Percentiles rank a stretch among this genome's conserved stretches.
Evolutionary conservation across 2,888 invertebrate genomes (phyloP).

Genomic region (Watsonalla binaria): DNA sequence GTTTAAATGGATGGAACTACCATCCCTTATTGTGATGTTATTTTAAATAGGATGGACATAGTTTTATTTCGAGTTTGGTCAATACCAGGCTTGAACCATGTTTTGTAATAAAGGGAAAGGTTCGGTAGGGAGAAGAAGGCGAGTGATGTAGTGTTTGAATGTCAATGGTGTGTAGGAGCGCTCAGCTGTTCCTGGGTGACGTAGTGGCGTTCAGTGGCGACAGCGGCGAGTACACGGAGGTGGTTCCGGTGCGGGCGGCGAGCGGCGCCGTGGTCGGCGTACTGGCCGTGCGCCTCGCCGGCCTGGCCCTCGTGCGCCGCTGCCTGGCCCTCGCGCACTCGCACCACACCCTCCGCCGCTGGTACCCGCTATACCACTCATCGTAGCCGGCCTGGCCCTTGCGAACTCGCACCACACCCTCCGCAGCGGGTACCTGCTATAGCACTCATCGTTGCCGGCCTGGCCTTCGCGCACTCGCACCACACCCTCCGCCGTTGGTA

Average conservation of each 20-base stretch:
- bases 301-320: conserved; percentile 35
- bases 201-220: conserved; percentile 34
- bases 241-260: conserved; percentile 33
- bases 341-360: conserved; percentile 3
- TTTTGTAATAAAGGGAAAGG: no score
- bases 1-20: no score
- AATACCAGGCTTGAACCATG: no score
- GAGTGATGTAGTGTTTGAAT: not conserved
- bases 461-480: no score
- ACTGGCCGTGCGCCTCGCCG: conserved; percentile 42
- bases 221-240: conserved; percentile 40
- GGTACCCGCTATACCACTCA: no score
- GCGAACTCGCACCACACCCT: conserved; percentile 5
- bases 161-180: conserved; percentile 29
- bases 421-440: not conserved
- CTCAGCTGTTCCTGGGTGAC: conserved; percentile 49
- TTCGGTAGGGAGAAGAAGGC: not conserved
- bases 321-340: conserved; percentile 14
- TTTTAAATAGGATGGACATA: no score
- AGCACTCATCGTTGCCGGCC: conserved; percentile 37
- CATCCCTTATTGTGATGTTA: no score
- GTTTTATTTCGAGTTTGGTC: no score
- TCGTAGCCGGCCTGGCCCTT: conserved; percentile 20
- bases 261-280: conserved; percentile 36
- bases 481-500: no score